These are phyloP conservation scores for Sphaerophoria taeniata DNA, from an alignment of 2,888 invertebrate genomes.

Conservation along the genomic window DNA sequence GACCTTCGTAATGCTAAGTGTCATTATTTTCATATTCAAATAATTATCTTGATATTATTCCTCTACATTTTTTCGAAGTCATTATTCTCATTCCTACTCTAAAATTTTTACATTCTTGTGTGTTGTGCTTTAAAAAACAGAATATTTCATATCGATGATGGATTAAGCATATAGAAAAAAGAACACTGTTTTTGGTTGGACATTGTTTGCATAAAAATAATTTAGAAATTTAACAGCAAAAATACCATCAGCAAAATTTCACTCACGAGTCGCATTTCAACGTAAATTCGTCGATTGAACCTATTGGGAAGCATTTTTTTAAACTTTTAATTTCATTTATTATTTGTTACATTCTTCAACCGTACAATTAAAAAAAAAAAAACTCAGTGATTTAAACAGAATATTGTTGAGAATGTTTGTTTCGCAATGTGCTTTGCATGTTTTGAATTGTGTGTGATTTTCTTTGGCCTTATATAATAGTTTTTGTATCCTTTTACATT, in stretches of 20 bases:
- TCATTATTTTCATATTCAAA: conserved; percentile 55
- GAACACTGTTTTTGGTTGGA: conserved; percentile 30
- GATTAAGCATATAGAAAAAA: conserved; percentile 22
- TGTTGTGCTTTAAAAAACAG: conserved; percentile 55
- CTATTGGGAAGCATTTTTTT: conserved; percentile 43
- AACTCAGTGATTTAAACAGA: too few species aligned
- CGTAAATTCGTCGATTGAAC: conserved; percentile 29
- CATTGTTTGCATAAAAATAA: background rate
- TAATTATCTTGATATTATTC: conserved; percentile 56
- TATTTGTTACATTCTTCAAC: background rate
- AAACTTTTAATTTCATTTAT: background rate
- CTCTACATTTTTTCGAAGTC: conserved; percentile 42
- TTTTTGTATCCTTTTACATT: too few species aligned
- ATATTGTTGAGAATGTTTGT: too few species aligned
- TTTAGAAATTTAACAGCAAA: conserved; percentile 4
- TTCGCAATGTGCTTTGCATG: too few species aligned
- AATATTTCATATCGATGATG: conserved; percentile 9
- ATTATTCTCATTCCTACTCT: conserved; percentile 50
- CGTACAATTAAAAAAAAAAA: too few species aligned
- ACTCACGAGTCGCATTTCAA: conserved; percentile 22
- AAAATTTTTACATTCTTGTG: conserved; percentile 33
- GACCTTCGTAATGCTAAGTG: conserved; percentile 55
- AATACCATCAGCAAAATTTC: conserved; percentile 25
- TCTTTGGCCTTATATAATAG: too few species aligned
- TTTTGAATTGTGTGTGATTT: too few species aligned